These are phyloP conservation scores for Capromys pilorides DNA, from an alignment of 2,797 vertebrate species.

Conservation along the genomic window DNA sequence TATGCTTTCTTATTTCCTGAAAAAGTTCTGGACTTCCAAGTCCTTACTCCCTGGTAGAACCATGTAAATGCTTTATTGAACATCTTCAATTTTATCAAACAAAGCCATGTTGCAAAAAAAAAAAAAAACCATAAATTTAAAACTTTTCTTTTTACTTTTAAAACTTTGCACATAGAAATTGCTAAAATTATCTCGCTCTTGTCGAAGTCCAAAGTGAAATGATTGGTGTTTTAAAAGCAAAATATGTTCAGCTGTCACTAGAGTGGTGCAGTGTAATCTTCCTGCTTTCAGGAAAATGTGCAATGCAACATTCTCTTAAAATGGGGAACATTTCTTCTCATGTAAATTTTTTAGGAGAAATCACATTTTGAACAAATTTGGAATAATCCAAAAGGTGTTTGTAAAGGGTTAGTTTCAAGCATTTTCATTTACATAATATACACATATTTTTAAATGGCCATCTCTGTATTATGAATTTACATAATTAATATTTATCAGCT, in stretches of 20 bases:
- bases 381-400: constrained; percentile 42
- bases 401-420: neutral
- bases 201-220: constrained; percentile 52
- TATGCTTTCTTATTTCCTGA: neutral
- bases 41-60: neutral
- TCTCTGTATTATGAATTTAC: neutral
- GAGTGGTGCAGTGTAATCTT: constrained; percentile 54
- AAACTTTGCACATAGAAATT: constrained; percentile 65
- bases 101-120: constrained; percentile 36
- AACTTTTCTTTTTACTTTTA: constrained; percentile 63
- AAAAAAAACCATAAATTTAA: constrained; percentile 52
- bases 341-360: constrained; percentile 40
- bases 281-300: constrained; percentile 46
- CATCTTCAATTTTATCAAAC: constrained; percentile 49
- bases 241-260: constrained; percentile 54
- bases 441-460: constrained; percentile 39
- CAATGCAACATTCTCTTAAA: constrained; percentile 44
- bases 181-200: constrained; percentile 70
- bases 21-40: constrained; percentile 6
- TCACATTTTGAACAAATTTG: constrained; percentile 47
- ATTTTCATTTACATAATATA: neutral
- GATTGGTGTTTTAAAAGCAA: constrained; percentile 68
- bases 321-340: constrained; percentile 36
- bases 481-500: neutral
- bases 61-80: constrained; percentile 56